A percentile compares a stretch with the other conserved stretches of the same genome.
Conservation (phyloP, 2,113 vertebrate genomes). For the Chascanopsetta lugubris region DNA sequence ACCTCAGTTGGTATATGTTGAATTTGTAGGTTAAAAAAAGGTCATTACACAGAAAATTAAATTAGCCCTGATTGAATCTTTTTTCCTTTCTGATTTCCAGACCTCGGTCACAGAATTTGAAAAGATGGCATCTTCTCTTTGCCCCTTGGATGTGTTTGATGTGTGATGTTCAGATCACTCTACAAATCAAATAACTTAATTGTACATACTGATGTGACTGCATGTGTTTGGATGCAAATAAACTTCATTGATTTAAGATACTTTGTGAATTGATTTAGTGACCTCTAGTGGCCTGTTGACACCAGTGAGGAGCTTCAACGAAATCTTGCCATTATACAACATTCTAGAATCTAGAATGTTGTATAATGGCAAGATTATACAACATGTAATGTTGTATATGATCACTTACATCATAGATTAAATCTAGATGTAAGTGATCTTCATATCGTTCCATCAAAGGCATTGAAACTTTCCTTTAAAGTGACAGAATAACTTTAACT, state of each 20-base stretch:
- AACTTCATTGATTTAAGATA: slow-evolving; percentile 12
- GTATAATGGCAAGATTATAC: no score
- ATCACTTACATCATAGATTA: no score
- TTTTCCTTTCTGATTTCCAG: slow-evolving; percentile 46
- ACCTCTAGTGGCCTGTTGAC: background rate
- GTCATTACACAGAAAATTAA: background rate
- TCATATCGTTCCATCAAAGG: no score
- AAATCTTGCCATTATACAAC: no score
- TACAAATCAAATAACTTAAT: slow-evolving; percentile 13
- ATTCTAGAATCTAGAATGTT: no score
- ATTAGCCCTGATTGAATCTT: background rate
- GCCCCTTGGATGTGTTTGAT: slow-evolving; percentile 62
- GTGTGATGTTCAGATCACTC: slow-evolving; percentile 39
- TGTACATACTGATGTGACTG: slow-evolving; percentile 34
- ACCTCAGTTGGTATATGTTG: background rate
- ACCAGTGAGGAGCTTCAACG: no score
- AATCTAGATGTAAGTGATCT: no score
- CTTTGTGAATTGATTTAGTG: background rate
- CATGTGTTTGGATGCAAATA: slow-evolving; percentile 32
- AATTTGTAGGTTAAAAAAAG: background rate
- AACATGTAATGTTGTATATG: no score
- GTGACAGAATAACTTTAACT: no score
- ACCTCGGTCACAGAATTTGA: slow-evolving; percentile 70
- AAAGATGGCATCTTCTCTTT: slow-evolving; percentile 58
- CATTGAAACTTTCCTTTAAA: no score